Evolutionary conservation across 64 coral and sea anemone species (phyloP), one percentile per base, ranked within the genome.

Genomic region (Actinia tenebrosa): DNA sequence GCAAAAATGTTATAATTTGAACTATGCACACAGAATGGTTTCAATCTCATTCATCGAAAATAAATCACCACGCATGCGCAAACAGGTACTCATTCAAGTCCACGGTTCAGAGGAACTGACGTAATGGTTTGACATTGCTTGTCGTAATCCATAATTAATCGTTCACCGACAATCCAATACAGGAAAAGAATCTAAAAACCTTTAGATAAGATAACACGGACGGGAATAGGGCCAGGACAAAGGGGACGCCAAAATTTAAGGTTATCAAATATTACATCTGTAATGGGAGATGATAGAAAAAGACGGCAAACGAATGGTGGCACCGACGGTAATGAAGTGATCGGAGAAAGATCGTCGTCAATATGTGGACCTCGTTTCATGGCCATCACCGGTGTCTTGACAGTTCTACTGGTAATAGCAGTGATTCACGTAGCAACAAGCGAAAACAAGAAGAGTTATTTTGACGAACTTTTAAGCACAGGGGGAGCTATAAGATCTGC

Each of bases 381-480:
- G 80, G 94, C 91, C 6, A 96, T 96, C 61, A 92, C 61, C 53
- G 94, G 94, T 71, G 86, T 96, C 42, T 88, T 96, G 27, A 96
- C 94, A n/a, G 88, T 96, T 69, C 85, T 96, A 79, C 82, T 96
- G 86, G 94, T 96, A 44, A 89, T 96, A 23, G 91, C 88, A 25
- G 94, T 96, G 15, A 87, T 96, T 90, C 94, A 96, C 62, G 94
- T 96, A 64, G 94, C 94, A 17, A 96, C 88, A 84, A 96, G 91
- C 84, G 92, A 96, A 55, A 90, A 96, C 56, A 89, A 84, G 45
- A 96, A 92, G 79, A 96, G 85, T 56, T 93, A 93, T 96, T 96
- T 96, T 88, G 94, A 96, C 88, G 94, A 96, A 84, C 91, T 96
- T 20, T 60, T 96, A 18, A 96, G 94, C 75, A 96, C 94, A 16